A percentile compares a stretch with the other conserved stretches of the same genome.
These are phyloP conservation scores for Leucoma salicis DNA, from an alignment of 2,888 invertebrate genomes.

Conservation along the genomic window DNA sequence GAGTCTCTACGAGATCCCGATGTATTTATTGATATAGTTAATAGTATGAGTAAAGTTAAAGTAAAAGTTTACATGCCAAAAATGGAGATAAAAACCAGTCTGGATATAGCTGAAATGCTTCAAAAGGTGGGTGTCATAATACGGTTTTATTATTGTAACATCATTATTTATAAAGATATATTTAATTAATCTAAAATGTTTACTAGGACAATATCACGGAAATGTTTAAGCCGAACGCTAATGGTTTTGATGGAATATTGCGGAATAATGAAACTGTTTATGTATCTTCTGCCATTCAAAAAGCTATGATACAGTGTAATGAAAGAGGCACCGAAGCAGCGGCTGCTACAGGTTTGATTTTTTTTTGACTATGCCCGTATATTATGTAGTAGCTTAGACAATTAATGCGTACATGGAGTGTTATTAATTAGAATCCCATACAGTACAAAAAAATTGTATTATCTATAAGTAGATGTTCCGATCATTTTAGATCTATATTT, in stretches of 20 bases:
- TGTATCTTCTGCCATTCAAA: constrained; percentile 45
- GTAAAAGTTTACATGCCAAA: constrained; percentile 38
- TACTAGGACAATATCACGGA: constrained; percentile 35
- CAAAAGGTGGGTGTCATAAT: constrained; percentile 36
- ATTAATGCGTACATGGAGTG: too few relatives aligned
- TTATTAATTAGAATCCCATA: too few relatives aligned
- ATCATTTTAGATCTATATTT: too few relatives aligned
- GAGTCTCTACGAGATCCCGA: constrained; percentile 19
- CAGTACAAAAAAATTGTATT: too few relatives aligned
- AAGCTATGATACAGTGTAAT: constrained; percentile 41
- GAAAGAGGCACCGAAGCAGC: constrained; percentile 60
- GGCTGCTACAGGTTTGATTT: constrained; percentile 53
- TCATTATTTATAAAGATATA: neutral
- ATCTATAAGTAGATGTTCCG: too few relatives aligned
- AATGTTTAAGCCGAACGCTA: constrained; percentile 32
- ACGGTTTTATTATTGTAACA: too few relatives aligned
- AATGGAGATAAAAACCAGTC: constrained; percentile 26
- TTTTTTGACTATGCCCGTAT: too few relatives aligned
- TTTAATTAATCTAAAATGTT: constrained; percentile 9
- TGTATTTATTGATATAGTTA: constrained; percentile 14
- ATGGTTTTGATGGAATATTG: constrained; percentile 43
- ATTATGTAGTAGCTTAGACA: too few relatives aligned
- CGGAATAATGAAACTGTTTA: constrained; percentile 24
- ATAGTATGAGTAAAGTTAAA: constrained; percentile 9
- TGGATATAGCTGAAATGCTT: constrained; percentile 34